Base-by-base conservation (phyloP, 1,140 invertebrate species). In the Xylocopa sonorina region DNA sequence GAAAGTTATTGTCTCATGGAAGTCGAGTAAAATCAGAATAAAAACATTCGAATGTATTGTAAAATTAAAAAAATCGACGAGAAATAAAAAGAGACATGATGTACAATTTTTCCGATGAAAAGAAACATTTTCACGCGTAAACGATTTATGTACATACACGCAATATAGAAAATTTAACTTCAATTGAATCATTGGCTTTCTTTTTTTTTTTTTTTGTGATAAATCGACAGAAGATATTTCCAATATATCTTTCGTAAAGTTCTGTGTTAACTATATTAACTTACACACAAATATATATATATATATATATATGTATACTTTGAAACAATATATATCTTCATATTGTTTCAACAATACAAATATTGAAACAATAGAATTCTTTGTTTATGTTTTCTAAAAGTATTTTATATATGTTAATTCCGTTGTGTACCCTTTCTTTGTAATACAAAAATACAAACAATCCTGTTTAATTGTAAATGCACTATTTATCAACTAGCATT, bases 401-500 rank as follows among this genome's bases (percentile, higher is more conserved):
- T 67, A 81, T 80, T 81, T 46, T 46, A 62, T 81, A 50, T 58
- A 68, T 63, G 24, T 69, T 67, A 83, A 78, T 69, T 77, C 57
- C 27, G 3, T 38, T 48, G 34, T 38, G 34, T 50, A 67, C 67
- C 50, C 60, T 55, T 69, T 66, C 67, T 69, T 82, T 78, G 77
- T 80, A 80, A 86, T 89, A 90, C 82, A 90, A 90, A 90, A 89
- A 90, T 90, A 90, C 84, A 88, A 89, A 88, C 53, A 87, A 85
- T 82, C 68, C 74, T 63, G 66, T 66, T 75, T 80, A 71, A 73
- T 82, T 58, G n/a, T 16, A 77, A 82, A 71, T 64, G 29, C 6
- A 80, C 84, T 68, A 57, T 85, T 88, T 86, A 90, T 91, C 89
- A 92, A 81, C 90, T 91, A 81, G 75, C 67, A 71, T 62, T 85